A percentile compares a stretch with the other conserved stretches of the same genome.
Evolutionary conservation across 2,113 vertebrate genomes (phyloP).

Genomic region (Cygnus buccinator): DNA sequence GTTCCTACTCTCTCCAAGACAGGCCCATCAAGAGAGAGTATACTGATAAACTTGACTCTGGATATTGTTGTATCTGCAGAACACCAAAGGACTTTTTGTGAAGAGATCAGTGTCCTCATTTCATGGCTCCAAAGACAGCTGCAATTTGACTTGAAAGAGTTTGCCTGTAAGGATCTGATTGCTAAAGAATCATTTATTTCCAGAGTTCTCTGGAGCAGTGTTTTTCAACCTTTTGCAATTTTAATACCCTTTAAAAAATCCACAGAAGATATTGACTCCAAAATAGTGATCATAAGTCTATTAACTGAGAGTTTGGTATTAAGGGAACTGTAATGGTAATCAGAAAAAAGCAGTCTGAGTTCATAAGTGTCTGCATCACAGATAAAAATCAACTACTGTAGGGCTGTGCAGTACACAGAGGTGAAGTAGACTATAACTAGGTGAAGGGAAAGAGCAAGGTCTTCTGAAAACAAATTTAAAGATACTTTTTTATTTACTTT

Average conservation of each 20-base stretch:
- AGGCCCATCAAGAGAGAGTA: background rate
- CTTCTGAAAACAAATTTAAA: background rate
- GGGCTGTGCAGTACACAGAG: fast-evolving
- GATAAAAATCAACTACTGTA: background rate
- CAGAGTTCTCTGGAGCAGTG: background rate
- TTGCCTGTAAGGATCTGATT: background rate
- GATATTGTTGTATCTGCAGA: background rate
- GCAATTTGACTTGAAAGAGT: background rate
- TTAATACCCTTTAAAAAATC: background rate
- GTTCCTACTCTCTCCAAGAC: background rate
- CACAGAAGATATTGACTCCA: background rate
- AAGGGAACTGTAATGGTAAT: background rate
- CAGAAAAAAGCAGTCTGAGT: background rate
- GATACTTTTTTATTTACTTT: background rate
- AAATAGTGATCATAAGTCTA: background rate
- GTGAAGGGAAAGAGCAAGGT: background rate
- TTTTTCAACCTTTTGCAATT: background rate
- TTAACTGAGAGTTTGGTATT: background rate
- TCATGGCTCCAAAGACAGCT: background rate
- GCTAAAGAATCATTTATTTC: background rate
- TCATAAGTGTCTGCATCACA: background rate
- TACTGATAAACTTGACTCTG: background rate
- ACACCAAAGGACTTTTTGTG: background rate
- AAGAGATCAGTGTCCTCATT: background rate
- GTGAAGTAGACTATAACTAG: background rate